These are phyloP conservation scores for Zele albiditarsus DNA, from an alignment of 2,888 invertebrate species.

Conservation along the genomic window DNA sequence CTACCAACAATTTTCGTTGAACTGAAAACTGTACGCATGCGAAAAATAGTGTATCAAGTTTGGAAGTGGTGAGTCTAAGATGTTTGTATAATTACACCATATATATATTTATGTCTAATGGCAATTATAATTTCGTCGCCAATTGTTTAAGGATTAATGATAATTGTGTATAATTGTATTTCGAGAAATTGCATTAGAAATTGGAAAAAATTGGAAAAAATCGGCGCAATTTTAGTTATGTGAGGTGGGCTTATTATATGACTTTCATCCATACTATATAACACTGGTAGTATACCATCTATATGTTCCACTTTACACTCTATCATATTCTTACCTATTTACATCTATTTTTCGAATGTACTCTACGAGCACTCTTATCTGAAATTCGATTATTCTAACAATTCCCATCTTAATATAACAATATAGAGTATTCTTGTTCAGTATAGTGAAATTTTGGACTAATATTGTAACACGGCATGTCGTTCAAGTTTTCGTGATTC, in stretches of 20 bases:
- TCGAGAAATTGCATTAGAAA: no score
- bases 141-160: neutral
- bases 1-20: neutral
- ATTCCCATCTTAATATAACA: neutral
- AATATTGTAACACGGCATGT: conserved; percentile 18
- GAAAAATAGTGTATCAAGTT: neutral
- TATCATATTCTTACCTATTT: no score
- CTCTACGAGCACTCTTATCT: no score
- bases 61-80: conserved; percentile 1
- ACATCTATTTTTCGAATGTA: no score
- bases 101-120: neutral
- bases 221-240: no score
- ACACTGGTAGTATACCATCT: no score
- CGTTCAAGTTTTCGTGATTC: conserved; percentile 30
- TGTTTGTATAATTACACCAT: neutral
- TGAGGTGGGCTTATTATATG: no score
- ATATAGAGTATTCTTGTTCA: neutral
- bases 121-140: neutral
- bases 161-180: no score
- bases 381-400: neutral
- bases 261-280: no score
- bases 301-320: no score
- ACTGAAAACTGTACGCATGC: neutral
- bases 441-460: conserved; percentile 4
- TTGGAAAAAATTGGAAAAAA: no score